Conservation (phyloP, 2,113 vertebrate species). For the Solenodon paradoxus region DNA sequence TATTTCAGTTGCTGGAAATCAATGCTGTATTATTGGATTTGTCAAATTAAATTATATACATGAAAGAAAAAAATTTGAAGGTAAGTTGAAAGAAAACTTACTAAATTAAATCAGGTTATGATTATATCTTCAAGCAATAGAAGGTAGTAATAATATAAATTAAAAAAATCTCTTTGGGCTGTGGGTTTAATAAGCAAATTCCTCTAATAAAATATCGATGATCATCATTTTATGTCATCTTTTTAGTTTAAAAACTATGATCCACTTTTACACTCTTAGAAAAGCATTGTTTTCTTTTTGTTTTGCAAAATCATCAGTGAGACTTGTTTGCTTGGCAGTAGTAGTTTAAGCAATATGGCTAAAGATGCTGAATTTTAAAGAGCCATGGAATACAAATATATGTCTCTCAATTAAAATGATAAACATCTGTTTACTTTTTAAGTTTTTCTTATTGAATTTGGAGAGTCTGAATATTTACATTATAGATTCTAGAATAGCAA, state of each 20-base stretch:
- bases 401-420: background rate
- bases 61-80: background rate
- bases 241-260: background rate
- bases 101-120: background rate
- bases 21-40: background rate
- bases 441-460: no score
- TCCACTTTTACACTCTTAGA: background rate
- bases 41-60: background rate
- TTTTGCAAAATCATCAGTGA: background rate
- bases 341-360: background rate
- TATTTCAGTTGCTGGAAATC: background rate
- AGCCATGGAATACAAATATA: background rate
- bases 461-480: background rate
- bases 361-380: background rate
- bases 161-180: background rate
- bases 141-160: background rate
- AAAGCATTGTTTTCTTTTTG: background rate
- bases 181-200: background rate
- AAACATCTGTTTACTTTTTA: background rate
- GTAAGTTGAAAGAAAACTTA: background rate
- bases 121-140: background rate
- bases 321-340: background rate
- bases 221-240: background rate
- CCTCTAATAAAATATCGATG: background rate
- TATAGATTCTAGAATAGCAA: background rate